Base-by-base conservation (phyloP, 2,113 vertebrate genomes). In the Cyprinodon tularosa region DNA sequence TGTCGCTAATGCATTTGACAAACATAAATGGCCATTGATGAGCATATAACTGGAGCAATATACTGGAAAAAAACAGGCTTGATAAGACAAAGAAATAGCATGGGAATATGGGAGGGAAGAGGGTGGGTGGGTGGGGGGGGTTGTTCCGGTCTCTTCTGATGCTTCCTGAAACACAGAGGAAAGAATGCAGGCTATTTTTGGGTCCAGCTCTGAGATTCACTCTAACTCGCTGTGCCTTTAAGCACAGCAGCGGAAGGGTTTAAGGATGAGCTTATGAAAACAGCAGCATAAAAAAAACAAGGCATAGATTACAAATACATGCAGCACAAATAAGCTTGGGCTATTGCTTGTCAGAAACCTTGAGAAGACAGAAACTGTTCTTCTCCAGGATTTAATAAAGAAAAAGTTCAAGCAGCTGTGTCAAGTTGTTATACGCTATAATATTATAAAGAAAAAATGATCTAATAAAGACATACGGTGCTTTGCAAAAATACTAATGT, bases 151-250 rank as follows among this genome's bases (percentile, higher is more conserved):
- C 84, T 85, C 80, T 83, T 89, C 83, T 62, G 76, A 86, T 83
- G 86, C 90, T 92, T 93, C 92, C 92, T 93, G 92, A 92, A 92
- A 92, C 86, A 76, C 74, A 86, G 88, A 90, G 86, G 92, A 92
- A 94, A 88, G 92, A 93, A 94, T 94, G 90, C 14, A 4, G 89
- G 73, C 93, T 94, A 94, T 94, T 93, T 93, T 93, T 84, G 87
- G 91, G 86, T 71, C 77, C 81, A 83, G 83, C 61, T 37, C 84
- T 85, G 87, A 90, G 88, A 93, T 93, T 87, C 71, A 81, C 81
- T 85, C 81, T 84, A 66, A 82, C 88, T 85, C 83, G 84, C 85
- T 59, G 38, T 53, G 82, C 71, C 61, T 86, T 88, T 86, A 88
- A 93, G 86, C 88, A 84, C 86, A 88, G 81, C 72, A 86, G 86